Evolutionary conservation across 1,140 invertebrate genomes (phyloP), one percentile per base, ranked within the genome.

Genomic region (Pseudomyrmex pallidus): DNA sequence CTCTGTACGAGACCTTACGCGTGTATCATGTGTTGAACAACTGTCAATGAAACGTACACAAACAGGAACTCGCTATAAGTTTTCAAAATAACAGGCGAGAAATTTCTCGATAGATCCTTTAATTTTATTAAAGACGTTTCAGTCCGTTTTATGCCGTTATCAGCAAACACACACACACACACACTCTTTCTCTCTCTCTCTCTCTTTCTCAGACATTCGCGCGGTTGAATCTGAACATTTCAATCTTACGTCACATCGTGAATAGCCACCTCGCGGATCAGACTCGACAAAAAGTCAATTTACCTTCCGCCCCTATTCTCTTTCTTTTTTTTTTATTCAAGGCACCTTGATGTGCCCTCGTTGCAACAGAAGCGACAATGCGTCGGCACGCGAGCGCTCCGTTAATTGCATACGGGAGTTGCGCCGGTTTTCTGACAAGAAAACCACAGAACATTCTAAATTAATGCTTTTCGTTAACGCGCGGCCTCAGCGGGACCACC

Each of bases 401-500:
- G 85, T 89, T 89, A 89, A 89, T 89, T 89, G 88, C 87, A 89
- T 89, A 85, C 85, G 88, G 85, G 88, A 89, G 82, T 87, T 87
- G 88, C 56, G 52, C 56, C 22, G n/a, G 12, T 64, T 67, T 57
- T 80, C 82, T 63, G 70, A 57, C 74, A 87, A 90, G 89, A 91
- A 87, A 85, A 85, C 84, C 88, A 63, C 84, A 48, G 82, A 68
- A 70, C 86, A 90, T 90, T 91, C 82, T 90, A 90, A 89, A 91
- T 91, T 91, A 91, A 90, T 88, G 90, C 84, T 86, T 90, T 90
- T 85, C 90, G 87, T 90, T 91, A 91, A 90, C 87, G 83, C 82
- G 77, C 70, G 56, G 15, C n/a, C 61, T 35, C 68, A 52, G 46
- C 46, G 74, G 68, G 62, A 73, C 67, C 62, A 15, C 74, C 82